These are phyloP conservation scores for Rhyzopertha dominica DNA, from an alignment of 1,140 invertebrate genomes.

Conservation along the genomic window DNA sequence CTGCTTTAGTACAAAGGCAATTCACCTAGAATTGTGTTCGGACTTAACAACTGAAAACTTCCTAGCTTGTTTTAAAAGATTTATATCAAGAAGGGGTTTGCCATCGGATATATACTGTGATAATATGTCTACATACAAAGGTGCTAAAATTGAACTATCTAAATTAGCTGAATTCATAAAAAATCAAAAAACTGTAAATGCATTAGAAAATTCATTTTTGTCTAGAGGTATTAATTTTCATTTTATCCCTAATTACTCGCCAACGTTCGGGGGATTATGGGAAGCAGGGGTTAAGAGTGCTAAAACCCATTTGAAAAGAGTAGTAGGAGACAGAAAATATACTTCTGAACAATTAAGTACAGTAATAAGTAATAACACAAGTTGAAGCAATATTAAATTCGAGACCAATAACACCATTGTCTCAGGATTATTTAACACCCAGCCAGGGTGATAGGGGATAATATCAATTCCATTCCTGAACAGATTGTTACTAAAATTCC, in stretches of 20 bases:
- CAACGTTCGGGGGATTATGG: slow-evolving; percentile 46
- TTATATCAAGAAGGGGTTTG: slow-evolving; percentile 31
- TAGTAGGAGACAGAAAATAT: slow-evolving; percentile 24
- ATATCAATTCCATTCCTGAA: too few relatives aligned
- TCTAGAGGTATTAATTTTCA: slow-evolving; percentile 11
- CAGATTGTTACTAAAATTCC: too few relatives aligned
- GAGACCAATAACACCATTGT: too few relatives aligned
- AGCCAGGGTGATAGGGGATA: too few relatives aligned
- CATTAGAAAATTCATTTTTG: too few relatives aligned
- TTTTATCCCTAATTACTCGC: slow-evolving; percentile 38
- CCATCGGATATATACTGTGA: slow-evolving; percentile 27
- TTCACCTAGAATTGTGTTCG: slow-evolving; percentile 39
- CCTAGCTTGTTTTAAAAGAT: slow-evolving; percentile 31
- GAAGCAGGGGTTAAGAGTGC: slow-evolving; percentile 42
- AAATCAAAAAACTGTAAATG: too few relatives aligned
- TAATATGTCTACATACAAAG: slow-evolving; percentile 18
- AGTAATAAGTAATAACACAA: too few relatives aligned
- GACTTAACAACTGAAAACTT: slow-evolving; percentile 26
- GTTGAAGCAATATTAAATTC: too few relatives aligned
- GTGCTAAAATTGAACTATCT: slow-evolving; percentile 8
- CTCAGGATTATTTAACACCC: too few relatives aligned
- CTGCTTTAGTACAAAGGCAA: slow-evolving; percentile 31
- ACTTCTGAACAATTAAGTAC: too few relatives aligned
- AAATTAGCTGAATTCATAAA: background rate
- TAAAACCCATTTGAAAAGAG: slow-evolving; percentile 39